Conservation (phyloP, 2,888 invertebrate species). For the Rhagonycha lutea region DNA sequence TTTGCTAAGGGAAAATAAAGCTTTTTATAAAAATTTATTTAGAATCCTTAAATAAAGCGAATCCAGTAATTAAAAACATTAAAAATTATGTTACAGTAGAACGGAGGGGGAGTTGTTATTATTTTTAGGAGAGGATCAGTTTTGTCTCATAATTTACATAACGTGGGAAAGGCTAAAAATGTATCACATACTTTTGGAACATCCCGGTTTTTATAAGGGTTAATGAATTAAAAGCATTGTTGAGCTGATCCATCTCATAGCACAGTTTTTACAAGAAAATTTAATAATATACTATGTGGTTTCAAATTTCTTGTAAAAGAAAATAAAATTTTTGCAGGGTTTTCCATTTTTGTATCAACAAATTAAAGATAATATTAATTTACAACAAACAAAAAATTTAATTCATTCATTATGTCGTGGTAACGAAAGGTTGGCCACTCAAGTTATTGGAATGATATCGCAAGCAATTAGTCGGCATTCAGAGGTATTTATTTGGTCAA, state of each 20-base stretch:
- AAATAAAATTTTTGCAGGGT: slow-evolving; percentile 61
- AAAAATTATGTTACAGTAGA: too few relatives aligned
- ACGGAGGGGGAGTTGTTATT: too few relatives aligned
- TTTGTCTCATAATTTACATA: too few relatives aligned
- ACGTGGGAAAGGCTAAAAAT: too few relatives aligned
- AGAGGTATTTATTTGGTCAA: slow-evolving; percentile 63
- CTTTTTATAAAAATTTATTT: too few relatives aligned
- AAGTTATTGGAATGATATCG: slow-evolving; percentile 88
- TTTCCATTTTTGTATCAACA: slow-evolving; percentile 94
- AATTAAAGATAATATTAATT: slow-evolving; percentile 90
- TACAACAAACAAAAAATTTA: slow-evolving; percentile 88
- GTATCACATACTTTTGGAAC: not conserved
- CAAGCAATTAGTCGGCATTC: slow-evolving; percentile 88
- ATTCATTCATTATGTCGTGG: slow-evolving; percentile 90
- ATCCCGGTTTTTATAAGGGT: not conserved
- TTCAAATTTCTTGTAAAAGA: not conserved
- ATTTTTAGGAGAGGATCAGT: too few relatives aligned
- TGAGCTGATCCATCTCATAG: too few relatives aligned
- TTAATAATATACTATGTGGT: not conserved
- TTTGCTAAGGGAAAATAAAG: not conserved
- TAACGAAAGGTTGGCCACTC: slow-evolving; percentile 86
- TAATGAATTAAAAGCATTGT: not conserved
- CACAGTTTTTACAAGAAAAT: not conserved
- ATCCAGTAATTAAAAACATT: too few relatives aligned
- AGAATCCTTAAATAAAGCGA: too few relatives aligned